Evolutionary conservation across 2,888 invertebrate species (phyloP), one percentile per base, ranked within the genome.

Genomic region (Drosophila sordidapex): DNA sequence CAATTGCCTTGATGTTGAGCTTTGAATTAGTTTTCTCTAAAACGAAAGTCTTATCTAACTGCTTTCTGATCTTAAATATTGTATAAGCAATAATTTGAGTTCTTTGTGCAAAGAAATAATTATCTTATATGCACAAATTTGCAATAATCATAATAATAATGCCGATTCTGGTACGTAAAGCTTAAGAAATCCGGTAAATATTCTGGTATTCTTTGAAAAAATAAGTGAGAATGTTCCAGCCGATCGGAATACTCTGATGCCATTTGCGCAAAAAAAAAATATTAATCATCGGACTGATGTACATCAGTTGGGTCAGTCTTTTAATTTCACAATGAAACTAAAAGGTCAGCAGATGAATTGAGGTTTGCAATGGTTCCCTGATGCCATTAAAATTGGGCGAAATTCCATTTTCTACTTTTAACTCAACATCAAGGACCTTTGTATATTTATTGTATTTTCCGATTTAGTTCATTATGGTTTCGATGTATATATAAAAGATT

Each of bases 401-500:
- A 46, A 21, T 7, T 13, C 11, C 7, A 13, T 21, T 46, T 13
- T 25, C 46, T 8, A 46, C 15, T 4, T 7, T 4, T 8, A 15
- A 53, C 58, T 40, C 65, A 72, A 68, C 80, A 65, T 68, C 67
- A 68, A 67, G 52, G 27, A 10, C 15, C 15, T 15, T 21, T 72
- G 62, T 78, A 67, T 21, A 79, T 67, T 65, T 48, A 35, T 36
- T 63, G 56, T 38, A 29, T 38, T 43, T 69, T 35, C 35, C 49
- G 13, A n/a, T 65, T 71, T 1, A 29, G n/a, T 35, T 51, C 29
- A 11, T 29, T 79, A 31, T 65, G n/a, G 25, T 71, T 65, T 73
- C 43, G 58, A 65, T 82, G 82, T 82, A 82, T 79, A 82, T 82
- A 78, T 80, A 46, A 69, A 82, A 79, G 53, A 80, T 78, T 76